phyloP scores from a whole-genome alignment of 2,888 invertebrate genomes.

The Thereva nobilitata region DNA sequence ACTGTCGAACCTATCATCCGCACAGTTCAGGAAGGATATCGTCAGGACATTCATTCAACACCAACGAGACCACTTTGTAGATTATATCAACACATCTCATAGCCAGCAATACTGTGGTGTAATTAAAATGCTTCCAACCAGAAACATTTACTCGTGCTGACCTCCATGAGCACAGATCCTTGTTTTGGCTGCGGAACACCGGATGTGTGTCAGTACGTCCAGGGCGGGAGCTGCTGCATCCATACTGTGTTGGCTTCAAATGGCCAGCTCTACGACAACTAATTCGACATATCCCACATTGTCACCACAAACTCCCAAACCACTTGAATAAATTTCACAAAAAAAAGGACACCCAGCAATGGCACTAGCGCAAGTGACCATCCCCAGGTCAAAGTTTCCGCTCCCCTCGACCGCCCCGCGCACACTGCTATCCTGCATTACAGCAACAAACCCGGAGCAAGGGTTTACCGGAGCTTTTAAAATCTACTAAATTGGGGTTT shows the following conservation, averaged over 20 bases:
- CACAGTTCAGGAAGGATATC: conserved; percentile 32
- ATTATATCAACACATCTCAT: conserved; percentile 31
- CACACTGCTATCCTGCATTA: neutral
- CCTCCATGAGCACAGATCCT: conserved; percentile 22
- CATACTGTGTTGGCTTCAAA: neutral
- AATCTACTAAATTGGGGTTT: neutral
- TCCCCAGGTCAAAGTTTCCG: neutral
- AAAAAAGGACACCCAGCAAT: conserved; percentile 13
- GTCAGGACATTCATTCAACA: conserved; percentile 31
- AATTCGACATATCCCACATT: conserved; percentile 23
- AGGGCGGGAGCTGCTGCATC: neutral
- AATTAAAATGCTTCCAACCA: conserved; percentile 29
- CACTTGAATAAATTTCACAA: conserved; percentile 16
- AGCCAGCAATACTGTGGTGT: conserved; percentile 27
- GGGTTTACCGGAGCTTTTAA: conserved; percentile 21
- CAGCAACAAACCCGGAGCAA: too few species aligned
- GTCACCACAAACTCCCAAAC: conserved; percentile 24
- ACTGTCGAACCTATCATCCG: conserved; percentile 22
- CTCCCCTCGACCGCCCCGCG: conserved; percentile 1
- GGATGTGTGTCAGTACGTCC: conserved; percentile 30
- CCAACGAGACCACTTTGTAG: conserved; percentile 33
- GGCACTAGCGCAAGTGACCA: conserved; percentile 21
- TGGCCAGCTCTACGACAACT: conserved; percentile 20
- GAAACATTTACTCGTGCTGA: conserved; percentile 30
- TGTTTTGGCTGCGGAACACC: conserved; percentile 22